Evolutionary conservation across 2,797 vertebrate genomes (phyloP).

Genomic region (Pangasius sanitwongsei): DNA sequence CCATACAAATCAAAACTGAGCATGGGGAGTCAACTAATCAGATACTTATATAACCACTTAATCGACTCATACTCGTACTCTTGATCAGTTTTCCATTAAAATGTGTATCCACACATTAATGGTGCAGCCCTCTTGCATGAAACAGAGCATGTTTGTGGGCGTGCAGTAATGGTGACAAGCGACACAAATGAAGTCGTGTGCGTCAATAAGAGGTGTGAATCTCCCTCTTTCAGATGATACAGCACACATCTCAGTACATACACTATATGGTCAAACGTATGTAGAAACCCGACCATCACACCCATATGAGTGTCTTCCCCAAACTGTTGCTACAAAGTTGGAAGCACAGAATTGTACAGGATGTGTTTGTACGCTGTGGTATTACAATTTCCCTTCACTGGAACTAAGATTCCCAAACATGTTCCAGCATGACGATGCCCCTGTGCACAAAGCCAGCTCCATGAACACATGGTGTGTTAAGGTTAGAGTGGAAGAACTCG

Average conservation of each 20-base stretch:
- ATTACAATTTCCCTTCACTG: background rate
- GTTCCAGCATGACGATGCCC: background rate
- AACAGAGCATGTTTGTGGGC: background rate
- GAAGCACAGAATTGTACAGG: background rate
- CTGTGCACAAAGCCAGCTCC: background rate
- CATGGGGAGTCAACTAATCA: background rate
- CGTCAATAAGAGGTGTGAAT: background rate
- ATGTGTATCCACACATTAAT: too few relatives aligned
- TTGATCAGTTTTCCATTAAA: background rate
- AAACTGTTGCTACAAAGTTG: background rate
- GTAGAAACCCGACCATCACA: background rate
- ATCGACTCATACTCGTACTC: background rate
- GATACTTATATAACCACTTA: background rate
- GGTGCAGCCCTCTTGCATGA: background rate
- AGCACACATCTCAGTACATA: background rate
- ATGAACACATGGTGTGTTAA: background rate
- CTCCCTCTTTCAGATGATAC: background rate
- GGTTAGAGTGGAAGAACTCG: too few relatives aligned
- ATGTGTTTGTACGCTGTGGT: background rate
- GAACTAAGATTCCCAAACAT: background rate
- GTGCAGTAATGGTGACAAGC: background rate
- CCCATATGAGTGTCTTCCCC: background rate
- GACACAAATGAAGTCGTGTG: background rate
- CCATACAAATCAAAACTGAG: too few relatives aligned
- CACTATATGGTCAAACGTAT: background rate